These are phyloP conservation scores for Stenotaenia linearis DNA, from an alignment of 2,888 invertebrate species.

Conservation along the genomic window DNA sequence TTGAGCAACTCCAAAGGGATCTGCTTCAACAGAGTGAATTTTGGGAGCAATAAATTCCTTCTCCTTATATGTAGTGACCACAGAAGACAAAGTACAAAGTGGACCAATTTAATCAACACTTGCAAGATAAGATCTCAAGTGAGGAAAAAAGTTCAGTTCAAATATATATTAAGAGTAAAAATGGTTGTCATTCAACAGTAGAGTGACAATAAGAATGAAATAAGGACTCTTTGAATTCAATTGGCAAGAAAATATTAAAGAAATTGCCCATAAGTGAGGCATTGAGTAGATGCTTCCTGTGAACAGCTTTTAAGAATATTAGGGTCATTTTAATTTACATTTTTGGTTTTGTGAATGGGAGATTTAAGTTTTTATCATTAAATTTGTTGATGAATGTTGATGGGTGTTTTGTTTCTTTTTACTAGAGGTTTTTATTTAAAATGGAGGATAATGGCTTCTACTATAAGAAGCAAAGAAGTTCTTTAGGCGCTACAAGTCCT, in stretches of 20 bases:
- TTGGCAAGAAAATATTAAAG: background rate
- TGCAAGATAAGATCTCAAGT: background rate
- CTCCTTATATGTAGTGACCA: background rate
- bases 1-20: too few relatives aligned
- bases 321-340: too few relatives aligned
- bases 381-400: too few relatives aligned
- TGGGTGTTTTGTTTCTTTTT: too few relatives aligned
- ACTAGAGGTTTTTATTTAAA: too few relatives aligned
- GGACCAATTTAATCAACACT: background rate
- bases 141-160: background rate
- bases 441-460: too few relatives aligned
- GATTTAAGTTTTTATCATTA: too few relatives aligned
- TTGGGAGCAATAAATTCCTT: background rate
- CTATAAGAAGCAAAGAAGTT: too few relatives aligned
- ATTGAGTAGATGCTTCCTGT: background rate
- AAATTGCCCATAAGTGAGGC: background rate
- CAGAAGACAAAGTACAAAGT: background rate
- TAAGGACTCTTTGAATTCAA: background rate
- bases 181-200: background rate
- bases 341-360: too few relatives aligned
- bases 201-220: background rate
- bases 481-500: too few relatives aligned
- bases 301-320: background rate
- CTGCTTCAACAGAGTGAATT: background rate
- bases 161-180: too few relatives aligned